Base-by-base conservation (phyloP, 1,140 invertebrate genomes). In the Lordiphosa collinella region DNA sequence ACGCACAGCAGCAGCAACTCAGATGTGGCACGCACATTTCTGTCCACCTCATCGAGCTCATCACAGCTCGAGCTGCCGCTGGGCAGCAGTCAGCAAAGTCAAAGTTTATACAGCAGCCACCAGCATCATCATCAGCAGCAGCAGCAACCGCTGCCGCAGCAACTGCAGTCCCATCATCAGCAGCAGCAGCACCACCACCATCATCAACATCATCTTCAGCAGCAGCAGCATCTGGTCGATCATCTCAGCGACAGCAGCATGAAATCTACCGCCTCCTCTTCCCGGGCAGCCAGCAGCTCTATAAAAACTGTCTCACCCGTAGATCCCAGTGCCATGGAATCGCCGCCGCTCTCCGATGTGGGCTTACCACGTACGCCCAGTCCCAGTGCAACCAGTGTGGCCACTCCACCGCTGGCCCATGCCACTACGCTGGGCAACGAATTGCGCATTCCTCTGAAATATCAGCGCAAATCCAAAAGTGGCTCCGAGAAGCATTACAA, bases 311-410 rank as follows among this genome's bases (percentile, higher is more conserved):
- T 87, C 22, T 73, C 85, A 6, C 88, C 86, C 0, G 68, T 80
- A 10, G 86, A 88, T 60, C 48, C 79, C 1, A 61, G 72, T 34
- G 74, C 74, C 44, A 86, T 88, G 32, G 91, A 91, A 11, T 91
- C 90, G 55, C 91, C 91, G n/a, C 90, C 91, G 1, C 71, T 90
- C 16, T 79, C 89, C 3, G 91, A 92, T 43, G 89, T 90, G 0
- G 92, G 92, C 5, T 90, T 92, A 11, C 93, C 93, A 0, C 89
- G 93, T n/a, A 94, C 93, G 11, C 93, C 93, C 2, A 93, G 93
- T 5, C 93, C 93, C 0, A 92, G 91, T 67, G 80, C 80, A 0
- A 68, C 66, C 7, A 80, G 75, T 13, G 69, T 88, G 3, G 91
- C 91, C 41, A 91, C 92, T 0, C 90, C 91, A 2, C 91, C 86